Evolutionary conservation across 2,888 invertebrate genomes (phyloP).

Genomic region (Cephus sareptanus): DNA sequence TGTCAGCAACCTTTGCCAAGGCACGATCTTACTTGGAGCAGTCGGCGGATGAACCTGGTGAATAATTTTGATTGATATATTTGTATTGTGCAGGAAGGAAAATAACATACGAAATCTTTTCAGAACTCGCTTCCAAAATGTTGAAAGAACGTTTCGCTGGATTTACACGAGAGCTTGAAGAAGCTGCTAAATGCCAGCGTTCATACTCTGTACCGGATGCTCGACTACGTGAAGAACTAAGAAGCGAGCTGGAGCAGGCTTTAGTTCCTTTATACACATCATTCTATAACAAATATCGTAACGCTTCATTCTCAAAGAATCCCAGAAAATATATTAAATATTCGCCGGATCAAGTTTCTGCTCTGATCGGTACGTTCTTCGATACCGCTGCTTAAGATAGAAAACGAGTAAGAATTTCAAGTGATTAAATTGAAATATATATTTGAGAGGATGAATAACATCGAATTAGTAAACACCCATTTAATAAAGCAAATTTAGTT

Average conservation of each 20-base stretch:
- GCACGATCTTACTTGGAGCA: constrained; percentile 55
- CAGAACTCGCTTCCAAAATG: constrained; percentile 68
- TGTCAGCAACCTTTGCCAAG: constrained; percentile 57
- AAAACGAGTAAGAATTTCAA: constrained; percentile 10
- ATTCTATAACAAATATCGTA: constrained; percentile 82
- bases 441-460: constrained; percentile 3
- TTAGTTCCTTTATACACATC: constrained; percentile 87
- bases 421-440: constrained; percentile 20
- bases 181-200: constrained; percentile 84
- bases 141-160: constrained; percentile 67
- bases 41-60: constrained; percentile 58
- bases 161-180: constrained; percentile 97
- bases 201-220: constrained; percentile 94
- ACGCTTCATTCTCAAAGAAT: constrained; percentile 90
- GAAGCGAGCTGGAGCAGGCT: constrained; percentile 89
- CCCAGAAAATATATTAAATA: constrained; percentile 94
- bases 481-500: constrained; percentile 65
- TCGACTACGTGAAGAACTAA: constrained; percentile 87
- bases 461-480: constrained; percentile 63
- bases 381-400: constrained; percentile 81
- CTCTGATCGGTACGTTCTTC: constrained; percentile 89
- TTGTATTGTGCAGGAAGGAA: background rate
- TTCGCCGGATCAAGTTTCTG: constrained; percentile 84
- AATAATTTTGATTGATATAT: background rate
- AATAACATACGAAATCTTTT: constrained; percentile 29